Conservation (phyloP, 2,888 invertebrate genomes). For the Tipula helvola region DNA sequence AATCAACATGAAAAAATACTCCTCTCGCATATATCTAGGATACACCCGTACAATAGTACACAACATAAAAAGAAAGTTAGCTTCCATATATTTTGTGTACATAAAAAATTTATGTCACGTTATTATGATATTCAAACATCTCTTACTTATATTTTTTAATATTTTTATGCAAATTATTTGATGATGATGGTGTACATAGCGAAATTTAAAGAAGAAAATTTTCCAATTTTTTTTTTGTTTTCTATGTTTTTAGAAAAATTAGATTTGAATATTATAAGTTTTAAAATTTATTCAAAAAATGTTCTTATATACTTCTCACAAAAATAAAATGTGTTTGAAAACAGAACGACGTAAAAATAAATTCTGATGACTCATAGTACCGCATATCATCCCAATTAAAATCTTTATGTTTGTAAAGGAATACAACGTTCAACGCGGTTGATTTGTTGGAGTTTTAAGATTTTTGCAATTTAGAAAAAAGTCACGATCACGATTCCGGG, state of each 20-base stretch:
- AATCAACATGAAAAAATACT: neutral
- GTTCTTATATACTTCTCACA: neutral
- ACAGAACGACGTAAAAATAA: neutral
- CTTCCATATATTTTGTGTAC: neutral
- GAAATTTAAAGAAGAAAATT: neutral
- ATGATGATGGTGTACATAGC: neutral
- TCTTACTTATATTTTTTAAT: neutral
- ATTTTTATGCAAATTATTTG: conserved; percentile 4
- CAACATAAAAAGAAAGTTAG: neutral
- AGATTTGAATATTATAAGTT: neutral
- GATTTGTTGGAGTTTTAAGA: neutral
- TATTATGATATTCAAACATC: neutral
- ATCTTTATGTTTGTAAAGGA: neutral
- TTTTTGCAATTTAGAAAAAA: too few species aligned
- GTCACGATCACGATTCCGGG: too few species aligned
- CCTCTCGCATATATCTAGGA: neutral
- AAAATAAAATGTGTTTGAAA: neutral
- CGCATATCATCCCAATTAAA: neutral
- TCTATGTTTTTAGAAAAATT: neutral
- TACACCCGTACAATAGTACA: neutral
- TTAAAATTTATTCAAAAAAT: neutral
- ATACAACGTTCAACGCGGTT: neutral
- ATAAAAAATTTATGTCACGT: conserved; percentile 4
- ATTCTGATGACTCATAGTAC: neutral
- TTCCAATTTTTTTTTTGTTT: neutral